phyloP scores from a whole-genome alignment of 2,113 vertebrate genomes.

The Fregata magnificens region DNA sequence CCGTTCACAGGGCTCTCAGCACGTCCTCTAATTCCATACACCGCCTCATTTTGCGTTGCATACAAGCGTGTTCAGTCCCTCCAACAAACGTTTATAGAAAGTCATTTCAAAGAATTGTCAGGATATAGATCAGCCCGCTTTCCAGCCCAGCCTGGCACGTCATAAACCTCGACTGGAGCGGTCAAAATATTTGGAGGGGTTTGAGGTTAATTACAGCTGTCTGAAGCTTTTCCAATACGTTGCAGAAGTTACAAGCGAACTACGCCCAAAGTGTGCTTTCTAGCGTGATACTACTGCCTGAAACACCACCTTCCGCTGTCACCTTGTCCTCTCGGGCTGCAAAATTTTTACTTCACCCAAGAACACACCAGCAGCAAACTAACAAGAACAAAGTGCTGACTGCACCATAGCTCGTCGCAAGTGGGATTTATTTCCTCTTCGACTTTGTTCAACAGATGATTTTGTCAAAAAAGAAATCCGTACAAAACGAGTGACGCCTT shows the following conservation, averaged over 20 bases:
- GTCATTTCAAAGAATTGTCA: neutral
- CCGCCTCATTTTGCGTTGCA: neutral
- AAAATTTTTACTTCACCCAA: neutral
- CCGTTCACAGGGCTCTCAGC: neutral
- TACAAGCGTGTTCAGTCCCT: neutral
- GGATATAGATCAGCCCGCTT: neutral
- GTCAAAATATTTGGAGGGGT: neutral
- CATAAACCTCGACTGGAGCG: neutral
- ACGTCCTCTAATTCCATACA: neutral
- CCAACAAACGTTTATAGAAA: neutral
- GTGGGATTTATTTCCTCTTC: neutral
- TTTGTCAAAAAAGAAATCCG: neutral
- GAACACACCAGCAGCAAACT: neutral
- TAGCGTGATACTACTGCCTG: neutral
- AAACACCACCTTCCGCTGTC: neutral
- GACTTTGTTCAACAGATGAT: neutral
- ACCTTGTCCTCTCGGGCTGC: neutral
- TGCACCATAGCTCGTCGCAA: rapidly evolving
- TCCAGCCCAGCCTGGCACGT: neutral
- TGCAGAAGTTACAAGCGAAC: neutral
- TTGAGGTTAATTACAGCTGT: neutral
- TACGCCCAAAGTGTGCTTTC: neutral
- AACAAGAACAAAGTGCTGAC: neutral
- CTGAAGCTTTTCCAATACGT: neutral
- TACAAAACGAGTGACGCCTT: neutral